Conservation (phyloP, 2,113 vertebrate genomes). For the Poeciliopsis turrubarensis region DNA sequence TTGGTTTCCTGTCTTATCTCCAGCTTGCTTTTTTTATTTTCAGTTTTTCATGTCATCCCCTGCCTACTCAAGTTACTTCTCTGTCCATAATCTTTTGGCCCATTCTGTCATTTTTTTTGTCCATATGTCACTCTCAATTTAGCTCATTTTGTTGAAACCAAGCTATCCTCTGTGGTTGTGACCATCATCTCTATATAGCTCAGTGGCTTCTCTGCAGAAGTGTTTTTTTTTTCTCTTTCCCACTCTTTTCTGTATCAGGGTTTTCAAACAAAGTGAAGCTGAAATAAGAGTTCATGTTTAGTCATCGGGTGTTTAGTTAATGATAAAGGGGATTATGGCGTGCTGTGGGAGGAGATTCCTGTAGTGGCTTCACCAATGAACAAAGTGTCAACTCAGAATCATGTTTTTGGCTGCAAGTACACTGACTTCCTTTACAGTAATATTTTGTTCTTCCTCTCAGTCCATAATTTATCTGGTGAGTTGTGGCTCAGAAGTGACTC, state of each 20-base stretch:
- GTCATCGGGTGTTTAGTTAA: conserved; percentile 40
- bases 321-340: conserved; percentile 42
- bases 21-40: not conserved
- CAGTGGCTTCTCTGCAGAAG: conserved; percentile 23
- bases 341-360: conserved; percentile 18
- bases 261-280: conserved; percentile 24
- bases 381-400: conserved; percentile 36
- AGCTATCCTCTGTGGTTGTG: conserved; percentile 23
- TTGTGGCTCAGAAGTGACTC: conserved; percentile 10
- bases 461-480: conserved; percentile 3
- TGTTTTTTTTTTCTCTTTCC: conserved; percentile 23
- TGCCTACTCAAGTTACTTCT: not conserved
- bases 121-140: conserved; percentile 10
- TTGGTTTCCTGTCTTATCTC: conserved; percentile 10
- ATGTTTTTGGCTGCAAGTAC: conserved; percentile 29
- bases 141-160: not conserved
- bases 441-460: not conserved
- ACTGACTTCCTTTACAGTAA: conserved; percentile 29
- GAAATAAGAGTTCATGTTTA: conserved; percentile 41
- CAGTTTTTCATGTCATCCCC: not conserved
- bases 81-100: not conserved
- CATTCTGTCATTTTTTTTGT: not conserved
- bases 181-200: conserved; percentile 2
- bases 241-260: conserved; percentile 25
- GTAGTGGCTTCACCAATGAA: conserved; percentile 18